Conservation (phyloP, 53 echinoderm and acorn worm species). For the Echinarachnius parma region DNA sequence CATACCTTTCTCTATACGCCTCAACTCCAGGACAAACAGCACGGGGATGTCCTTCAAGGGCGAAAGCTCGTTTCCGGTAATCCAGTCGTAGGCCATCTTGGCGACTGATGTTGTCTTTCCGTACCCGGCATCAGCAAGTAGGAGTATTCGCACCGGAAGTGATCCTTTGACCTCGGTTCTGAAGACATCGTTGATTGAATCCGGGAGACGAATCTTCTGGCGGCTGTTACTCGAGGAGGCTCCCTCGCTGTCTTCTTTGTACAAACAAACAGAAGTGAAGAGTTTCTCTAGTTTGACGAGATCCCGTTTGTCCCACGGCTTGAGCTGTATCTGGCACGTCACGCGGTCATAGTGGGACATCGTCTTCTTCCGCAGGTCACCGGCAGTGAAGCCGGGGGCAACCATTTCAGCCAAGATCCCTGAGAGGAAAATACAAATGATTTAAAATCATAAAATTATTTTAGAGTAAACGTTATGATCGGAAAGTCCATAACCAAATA, state of each 20-base stretch:
- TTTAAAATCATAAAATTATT: too few species aligned
- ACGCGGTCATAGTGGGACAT: too few species aligned
- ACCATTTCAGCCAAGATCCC: too few species aligned
- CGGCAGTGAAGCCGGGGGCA: too few species aligned
- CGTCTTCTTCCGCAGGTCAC: too few species aligned
- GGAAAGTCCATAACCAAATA: too few species aligned
- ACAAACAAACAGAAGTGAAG: not conserved
- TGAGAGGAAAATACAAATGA: too few species aligned
- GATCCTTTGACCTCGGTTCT: conserved; percentile 21
- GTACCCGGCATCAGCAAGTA: conserved; percentile 3
- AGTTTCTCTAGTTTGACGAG: not conserved
- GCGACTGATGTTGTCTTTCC: too few species aligned
- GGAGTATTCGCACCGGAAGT: conserved; percentile 5
- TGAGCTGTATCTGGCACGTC: conserved; percentile 12
- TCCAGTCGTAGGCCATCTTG: too few species aligned
- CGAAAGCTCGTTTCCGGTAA: too few species aligned
- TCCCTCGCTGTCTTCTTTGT: not conserved
- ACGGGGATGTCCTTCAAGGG: too few species aligned
- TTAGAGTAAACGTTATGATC: too few species aligned
- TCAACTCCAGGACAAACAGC: conserved; percentile 3
- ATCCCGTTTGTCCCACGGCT: conserved; percentile 14
- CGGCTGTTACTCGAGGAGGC: not conserved
- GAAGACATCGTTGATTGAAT: conserved; percentile 20
- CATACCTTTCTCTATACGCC: not conserved
- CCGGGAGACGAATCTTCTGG: conserved; percentile 8